Evolutionary conservation across 2,888 invertebrate genomes (phyloP).

Genomic region (Agrilus cyanescens): DNA sequence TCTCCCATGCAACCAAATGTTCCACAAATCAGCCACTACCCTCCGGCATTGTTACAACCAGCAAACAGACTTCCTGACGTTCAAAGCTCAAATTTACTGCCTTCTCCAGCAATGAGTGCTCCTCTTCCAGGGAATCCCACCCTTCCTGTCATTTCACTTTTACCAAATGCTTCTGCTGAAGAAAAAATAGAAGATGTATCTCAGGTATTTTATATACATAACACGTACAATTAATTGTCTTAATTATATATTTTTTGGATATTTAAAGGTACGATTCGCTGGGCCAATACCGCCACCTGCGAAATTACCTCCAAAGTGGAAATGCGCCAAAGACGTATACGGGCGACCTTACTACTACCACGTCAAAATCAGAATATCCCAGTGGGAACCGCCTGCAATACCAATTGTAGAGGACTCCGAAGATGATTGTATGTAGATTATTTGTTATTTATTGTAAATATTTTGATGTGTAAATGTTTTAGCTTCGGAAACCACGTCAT

Average conservation of each 20-base stretch:
- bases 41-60: too few relatives aligned
- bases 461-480: slow-evolving; percentile 13
- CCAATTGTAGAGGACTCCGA: slow-evolving; percentile 11
- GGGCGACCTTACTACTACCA: slow-evolving; percentile 91
- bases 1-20: too few relatives aligned
- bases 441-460: too few relatives aligned
- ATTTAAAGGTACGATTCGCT: slow-evolving; percentile 30
- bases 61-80: too few relatives aligned
- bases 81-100: too few relatives aligned
- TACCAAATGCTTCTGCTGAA: background rate
- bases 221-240: too few relatives aligned
- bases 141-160: background rate
- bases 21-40: too few relatives aligned
- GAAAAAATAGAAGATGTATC: slow-evolving; percentile 4
- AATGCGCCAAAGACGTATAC: slow-evolving; percentile 65
- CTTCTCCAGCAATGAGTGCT: too few relatives aligned
- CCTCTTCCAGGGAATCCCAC: too few relatives aligned
- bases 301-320: slow-evolving; percentile 78
- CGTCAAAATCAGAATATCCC: slow-evolving; percentile 59
- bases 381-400: slow-evolving; percentile 61
- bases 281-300: slow-evolving; percentile 39
- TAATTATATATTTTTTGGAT: slow-evolving; percentile 18
- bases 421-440: slow-evolving; percentile 9
- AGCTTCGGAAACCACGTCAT: slow-evolving; percentile 30
- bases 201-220: slow-evolving; percentile 7